Base-by-base conservation (phyloP, 2,113 vertebrate genomes). In the Amblyornis subalaris region DNA sequence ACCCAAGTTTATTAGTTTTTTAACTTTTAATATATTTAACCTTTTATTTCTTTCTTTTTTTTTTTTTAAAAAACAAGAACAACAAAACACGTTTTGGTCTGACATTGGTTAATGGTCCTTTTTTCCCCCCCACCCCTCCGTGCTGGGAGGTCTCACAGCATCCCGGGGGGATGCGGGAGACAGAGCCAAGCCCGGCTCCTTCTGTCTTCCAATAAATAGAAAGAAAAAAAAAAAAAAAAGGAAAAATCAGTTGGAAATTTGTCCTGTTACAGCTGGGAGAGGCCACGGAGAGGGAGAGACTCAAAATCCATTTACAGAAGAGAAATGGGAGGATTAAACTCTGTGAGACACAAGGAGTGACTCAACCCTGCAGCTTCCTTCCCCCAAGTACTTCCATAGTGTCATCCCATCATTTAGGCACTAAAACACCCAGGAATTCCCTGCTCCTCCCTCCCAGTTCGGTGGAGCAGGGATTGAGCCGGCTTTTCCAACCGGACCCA, bases 21-120 rank as follows among this genome's bases (percentile, higher is more conserved):
- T 21, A 96, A 93, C 83, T 96, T 97, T 97, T 96, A 96, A 97
- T 98, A 96, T 97, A 97, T 97, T 97, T 97, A 97, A 96, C 93
- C 45, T 81, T 91, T 94, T 77, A 6, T 93, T 85, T 50, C 4
- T 62, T 78, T 69, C 35, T 38, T 74, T 44, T 53, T 10, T 29
- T 29, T 64, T 66, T 85, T 58, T 55, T 18, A 50, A 80, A 81
- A 81, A 95, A 90, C n/a, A 53, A 93, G 28, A 77, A 95, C 91
- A 96, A 96, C 75, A 95, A 95, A 96, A 96, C 93, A 95, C 47
- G 6, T 96, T 96, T 98, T 98, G 97, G 96, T 98, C 97, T 97
- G 95, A 70, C 29, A 8, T 78, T 85, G 89, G 96, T 80, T 88
- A 96, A 92, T 98, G 97, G 97, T 98, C 98, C 97, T 97, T 96